Conservation (phyloP, 2,113 vertebrate species). For the Xerus inauris region DNA sequence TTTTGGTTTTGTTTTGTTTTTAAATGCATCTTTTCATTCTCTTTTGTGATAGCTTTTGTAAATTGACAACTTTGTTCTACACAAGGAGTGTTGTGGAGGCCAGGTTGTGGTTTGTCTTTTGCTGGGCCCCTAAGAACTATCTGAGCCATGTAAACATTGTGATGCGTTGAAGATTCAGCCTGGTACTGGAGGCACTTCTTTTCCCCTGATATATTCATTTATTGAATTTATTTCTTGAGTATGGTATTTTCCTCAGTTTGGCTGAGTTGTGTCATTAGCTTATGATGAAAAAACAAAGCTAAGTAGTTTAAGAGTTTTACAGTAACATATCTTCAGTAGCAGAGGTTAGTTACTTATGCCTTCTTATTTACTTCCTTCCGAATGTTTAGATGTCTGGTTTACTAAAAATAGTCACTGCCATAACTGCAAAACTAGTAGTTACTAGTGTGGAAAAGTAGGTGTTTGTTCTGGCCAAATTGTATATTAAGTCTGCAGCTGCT, state of each 20-base stretch:
- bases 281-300: constrained; percentile 59
- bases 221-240: constrained; percentile 37
- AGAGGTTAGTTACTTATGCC: constrained; percentile 39
- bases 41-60: constrained; percentile 39
- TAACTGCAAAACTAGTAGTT: constrained; percentile 38
- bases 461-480: neutral
- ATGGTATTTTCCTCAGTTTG: constrained; percentile 40
- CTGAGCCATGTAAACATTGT: constrained; percentile 47
- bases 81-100: neutral
- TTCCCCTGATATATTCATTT: neutral
- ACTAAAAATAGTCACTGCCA: constrained; percentile 43
- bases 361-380: constrained; percentile 36
- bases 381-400: constrained; percentile 34
- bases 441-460: constrained; percentile 31
- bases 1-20: constrained; percentile 13
- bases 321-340: constrained; percentile 35
- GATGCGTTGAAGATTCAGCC: constrained; percentile 26
- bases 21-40: constrained; percentile 28
- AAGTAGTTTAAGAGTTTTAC: neutral
- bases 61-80: constrained; percentile 25
- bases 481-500: neutral
- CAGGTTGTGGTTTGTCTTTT: constrained; percentile 40
- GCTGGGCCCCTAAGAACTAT: neutral
- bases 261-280: constrained; percentile 55
- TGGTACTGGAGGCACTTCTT: neutral